These are phyloP conservation scores for Mylabris sibirica DNA, from an alignment of 2,888 invertebrate genomes.

Conservation along the genomic window DNA sequence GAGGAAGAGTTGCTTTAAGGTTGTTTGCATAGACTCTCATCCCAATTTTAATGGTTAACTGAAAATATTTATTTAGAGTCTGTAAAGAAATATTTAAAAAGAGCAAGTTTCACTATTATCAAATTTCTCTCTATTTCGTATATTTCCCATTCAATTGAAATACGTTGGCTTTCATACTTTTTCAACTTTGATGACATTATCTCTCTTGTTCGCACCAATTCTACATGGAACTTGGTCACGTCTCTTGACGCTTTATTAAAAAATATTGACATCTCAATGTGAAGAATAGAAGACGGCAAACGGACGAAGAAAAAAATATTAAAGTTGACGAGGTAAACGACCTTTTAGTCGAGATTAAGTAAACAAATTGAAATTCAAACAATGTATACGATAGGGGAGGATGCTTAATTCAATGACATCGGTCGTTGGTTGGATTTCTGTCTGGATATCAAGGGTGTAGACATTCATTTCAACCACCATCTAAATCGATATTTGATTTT, in stretches of 20 bases:
- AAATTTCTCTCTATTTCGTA: not conserved
- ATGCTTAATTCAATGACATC: conserved; percentile 31
- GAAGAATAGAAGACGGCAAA: not conserved
- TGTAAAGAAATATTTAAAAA: not conserved
- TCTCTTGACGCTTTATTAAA: conserved; percentile 4
- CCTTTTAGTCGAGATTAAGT: not conserved
- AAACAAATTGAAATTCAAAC: conserved; percentile 28
- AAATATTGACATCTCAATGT: not conserved
- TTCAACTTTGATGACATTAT: not conserved
- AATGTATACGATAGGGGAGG: conserved; percentile 20
- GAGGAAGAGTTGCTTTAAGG: not conserved
- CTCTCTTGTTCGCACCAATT: not conserved
- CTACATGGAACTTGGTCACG: not conserved
- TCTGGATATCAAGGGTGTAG: not conserved
- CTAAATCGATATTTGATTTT: not conserved
- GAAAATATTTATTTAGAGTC: not conserved
- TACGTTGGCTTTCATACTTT: not conserved
- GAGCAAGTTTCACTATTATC: not conserved
- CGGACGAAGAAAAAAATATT: not conserved
- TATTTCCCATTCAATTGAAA: too few species aligned
- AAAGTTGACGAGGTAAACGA: not conserved
- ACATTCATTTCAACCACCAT: not conserved
- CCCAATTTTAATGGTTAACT: not conserved
- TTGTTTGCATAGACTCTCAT: not conserved
- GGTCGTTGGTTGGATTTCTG: conserved; percentile 15